Evolutionary conservation across 2,888 invertebrate species (phyloP).

Genomic region (Campoplex nolae): DNA sequence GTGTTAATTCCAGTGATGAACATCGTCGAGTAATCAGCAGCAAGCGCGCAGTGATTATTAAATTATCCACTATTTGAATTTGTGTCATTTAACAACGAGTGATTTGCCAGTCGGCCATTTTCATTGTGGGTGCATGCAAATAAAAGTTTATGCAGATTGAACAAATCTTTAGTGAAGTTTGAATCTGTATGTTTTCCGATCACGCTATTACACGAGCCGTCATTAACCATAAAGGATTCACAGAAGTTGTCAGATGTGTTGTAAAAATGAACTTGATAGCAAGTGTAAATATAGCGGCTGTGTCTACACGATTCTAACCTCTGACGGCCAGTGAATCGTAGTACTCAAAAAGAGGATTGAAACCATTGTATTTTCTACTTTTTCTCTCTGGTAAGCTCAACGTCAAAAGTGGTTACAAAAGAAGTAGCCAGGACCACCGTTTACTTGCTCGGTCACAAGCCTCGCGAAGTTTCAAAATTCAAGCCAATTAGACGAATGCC

Average conservation of each 20-base stretch:
- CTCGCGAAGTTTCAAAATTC: slow-evolving; percentile 58
- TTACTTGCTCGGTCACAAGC: slow-evolving; percentile 48
- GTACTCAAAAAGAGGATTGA: neutral
- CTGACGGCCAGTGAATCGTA: neutral
- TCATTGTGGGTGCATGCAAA: slow-evolving; percentile 44
- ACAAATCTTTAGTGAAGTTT: slow-evolving; percentile 13
- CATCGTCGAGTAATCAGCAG: neutral
- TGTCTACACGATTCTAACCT: neutral
- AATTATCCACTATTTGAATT: slow-evolving; percentile 16
- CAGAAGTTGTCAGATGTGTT: neutral
- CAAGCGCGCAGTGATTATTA: slow-evolving; percentile 34
- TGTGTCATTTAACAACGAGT: slow-evolving; percentile 32
- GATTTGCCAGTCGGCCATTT: slow-evolving; percentile 42
- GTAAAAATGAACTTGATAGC: neutral
- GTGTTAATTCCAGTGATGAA: slow-evolving; percentile 49
- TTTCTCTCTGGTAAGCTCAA: neutral
- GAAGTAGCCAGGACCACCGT: slow-evolving; percentile 20
- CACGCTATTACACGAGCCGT: neutral
- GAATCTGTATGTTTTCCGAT: neutral
- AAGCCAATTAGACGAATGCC: slow-evolving; percentile 68
- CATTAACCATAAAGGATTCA: neutral
- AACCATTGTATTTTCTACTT: neutral
- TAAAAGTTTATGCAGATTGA: neutral
- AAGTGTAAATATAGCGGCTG: neutral
- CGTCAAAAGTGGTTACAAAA: slow-evolving; percentile 19